Percentiles rank a stretch among this genome's conserved stretches.
phyloP scores from a whole-genome alignment of 1,140 invertebrate species.

The Myzus persicae region DNA sequence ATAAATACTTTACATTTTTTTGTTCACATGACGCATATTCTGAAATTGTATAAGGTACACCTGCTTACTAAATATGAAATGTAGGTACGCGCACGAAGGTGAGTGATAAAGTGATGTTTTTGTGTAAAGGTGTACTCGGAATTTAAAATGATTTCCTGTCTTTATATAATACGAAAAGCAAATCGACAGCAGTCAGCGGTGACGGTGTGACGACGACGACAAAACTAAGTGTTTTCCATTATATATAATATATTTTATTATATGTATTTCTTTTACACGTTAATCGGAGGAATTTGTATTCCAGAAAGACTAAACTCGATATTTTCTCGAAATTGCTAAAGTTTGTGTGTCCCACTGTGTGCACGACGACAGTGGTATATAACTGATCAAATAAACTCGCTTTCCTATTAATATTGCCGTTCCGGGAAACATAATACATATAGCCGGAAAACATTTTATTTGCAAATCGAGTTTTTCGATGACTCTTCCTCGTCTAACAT shows the following conservation, averaged over 20 bases:
- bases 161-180: background rate
- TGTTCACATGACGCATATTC: background rate
- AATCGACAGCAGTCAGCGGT: background rate
- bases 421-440: background rate
- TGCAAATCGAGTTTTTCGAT: background rate
- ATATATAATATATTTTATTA: conserved; percentile 15
- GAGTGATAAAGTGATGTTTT: background rate
- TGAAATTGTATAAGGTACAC: background rate
- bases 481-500: background rate
- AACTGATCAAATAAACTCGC: conserved; percentile 2
- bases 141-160: background rate
- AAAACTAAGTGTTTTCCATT: conserved; percentile 14
- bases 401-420: background rate
- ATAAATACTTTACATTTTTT: background rate
- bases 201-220: background rate
- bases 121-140: background rate
- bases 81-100: background rate
- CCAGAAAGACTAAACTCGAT: background rate
- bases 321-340: background rate
- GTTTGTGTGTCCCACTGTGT: background rate
- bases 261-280: background rate
- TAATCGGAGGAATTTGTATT: background rate
- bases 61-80: background rate
- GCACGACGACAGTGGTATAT: background rate
- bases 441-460: background rate